Evolutionary conservation across 2,113 vertebrate genomes (phyloP), one percentile per base, ranked within the genome.

Genomic region (Malurus melanocephalus): DNA sequence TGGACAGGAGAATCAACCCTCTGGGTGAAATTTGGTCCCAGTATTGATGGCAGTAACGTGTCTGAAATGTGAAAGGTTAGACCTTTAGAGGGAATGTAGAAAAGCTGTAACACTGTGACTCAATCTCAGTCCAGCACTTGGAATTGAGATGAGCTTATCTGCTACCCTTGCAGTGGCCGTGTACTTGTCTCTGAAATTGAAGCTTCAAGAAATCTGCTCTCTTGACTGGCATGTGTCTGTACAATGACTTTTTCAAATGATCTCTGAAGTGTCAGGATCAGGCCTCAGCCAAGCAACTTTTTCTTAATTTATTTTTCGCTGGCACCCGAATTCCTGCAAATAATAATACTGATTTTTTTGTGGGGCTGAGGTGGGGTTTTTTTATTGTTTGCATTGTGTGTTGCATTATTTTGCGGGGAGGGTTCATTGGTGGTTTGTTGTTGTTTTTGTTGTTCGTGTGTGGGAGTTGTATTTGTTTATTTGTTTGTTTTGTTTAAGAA

Each of bases 391-490:
- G n/a, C 48, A 7, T 26, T 65, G 4, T 32, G 4, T 48, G 17
- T 61, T 35, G 16, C 59, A 22, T 8, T 67, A 33, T n/a, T 62
- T 59, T 7, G 1, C 0, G 0, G n/a, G 16, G 5, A 16, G 4
- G 3, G 2, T 24, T 53, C 3, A 2, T 64, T 80, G 52, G 43
- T 26, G 13, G 32, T 61, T 69, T 89, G 22, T 16, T 75, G 19
- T 20, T 13, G 11, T 10, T 20, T 38, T 60, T 53, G 20, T 38
- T 38, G 38, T 38, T 38, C 10, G 10, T 32, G 20, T 7, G 4
- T 4, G 5, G 24, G 6, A 9, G 52, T 48, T n/a, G 4, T 7
- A 40, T 23, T 55, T 48, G 2, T 45, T 43, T 49, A 4, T 24
- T 53, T 53, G 10, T 13, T 42, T 22, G 11, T 33, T 35, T 49